Evolutionary conservation across 2,797 vertebrate species (phyloP), one percentile per base, ranked within the genome.

Genomic region (Myotis findleyi): DNA sequence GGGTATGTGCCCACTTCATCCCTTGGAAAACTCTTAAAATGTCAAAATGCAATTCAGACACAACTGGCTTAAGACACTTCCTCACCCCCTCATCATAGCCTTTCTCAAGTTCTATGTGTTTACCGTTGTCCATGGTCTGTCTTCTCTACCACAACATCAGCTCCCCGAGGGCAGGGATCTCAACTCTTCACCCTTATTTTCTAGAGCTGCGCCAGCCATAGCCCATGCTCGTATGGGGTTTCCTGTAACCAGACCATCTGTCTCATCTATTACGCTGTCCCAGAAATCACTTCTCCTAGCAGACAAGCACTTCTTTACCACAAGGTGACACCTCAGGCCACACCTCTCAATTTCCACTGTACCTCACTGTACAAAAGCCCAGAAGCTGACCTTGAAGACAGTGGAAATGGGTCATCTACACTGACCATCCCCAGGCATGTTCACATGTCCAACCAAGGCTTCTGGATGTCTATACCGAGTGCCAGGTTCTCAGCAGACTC

Each of bases 401-500:
- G 23, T 23, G 17, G 51, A 41, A 30, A 16, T 57, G 75, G n/a
- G n/a, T 33, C 47, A 3, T 5, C 49, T 57, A 30, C 36, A 3
- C 12, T 21, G 47, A 3, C 21, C 7, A 55, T 13, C 13, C 49
- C 53, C 41, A 38, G 82, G 3, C 27, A 64, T 6, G 16, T 82
- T 57, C n/a, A 66, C 8, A 79, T 7, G 47, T 38, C 44, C 86
- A 77, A 1, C 9, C 23, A 51, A 82, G 36, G 10, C n/a, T 68
- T 57, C 55, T 30, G 12, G 3, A 36, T 33, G 69, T 81, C 55
- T 57, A 33, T 16, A 33, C 38, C 68, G 71, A 33, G 51, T 64
- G 30, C 53, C 30, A 89, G 49, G 85, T 55, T 82, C 72, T 92
- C 91, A 87, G 21, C 47, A 82, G n/a, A 27, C 49, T 38, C 85